phyloP scores from a whole-genome alignment of 2,113 vertebrate species.

The Sylvia atricapilla region DNA sequence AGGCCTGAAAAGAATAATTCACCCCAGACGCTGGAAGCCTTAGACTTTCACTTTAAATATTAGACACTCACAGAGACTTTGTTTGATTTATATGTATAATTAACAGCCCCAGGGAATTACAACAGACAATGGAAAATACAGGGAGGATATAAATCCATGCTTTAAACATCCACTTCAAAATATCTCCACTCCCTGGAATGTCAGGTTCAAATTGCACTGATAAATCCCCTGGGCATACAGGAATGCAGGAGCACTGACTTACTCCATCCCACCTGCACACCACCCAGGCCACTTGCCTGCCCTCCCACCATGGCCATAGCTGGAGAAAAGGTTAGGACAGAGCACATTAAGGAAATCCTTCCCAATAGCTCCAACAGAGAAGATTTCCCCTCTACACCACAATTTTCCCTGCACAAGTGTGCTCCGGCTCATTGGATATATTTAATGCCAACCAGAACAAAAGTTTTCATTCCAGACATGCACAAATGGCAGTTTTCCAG shows the following conservation, averaged over 20 bases:
- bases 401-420: not conserved
- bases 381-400: not conserved
- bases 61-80: constrained; percentile 27
- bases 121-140: constrained; percentile 43
- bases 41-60: constrained; percentile 61
- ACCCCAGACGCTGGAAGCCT: not conserved
- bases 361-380: not conserved
- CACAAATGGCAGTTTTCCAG: not conserved
- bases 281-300: not conserved
- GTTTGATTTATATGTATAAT: constrained; percentile 51
- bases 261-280: not conserved
- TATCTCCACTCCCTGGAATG: constrained; percentile 6
- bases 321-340: not conserved
- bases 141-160: constrained; percentile 25
- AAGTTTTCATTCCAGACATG: not conserved
- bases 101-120: constrained; percentile 32
- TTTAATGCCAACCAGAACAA: rapidly evolving
- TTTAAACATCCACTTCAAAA: constrained; percentile 37
- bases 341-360: not conserved
- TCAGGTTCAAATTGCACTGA: constrained; percentile 21
- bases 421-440: rapidly evolving
- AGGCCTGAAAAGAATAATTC: constrained; percentile 40
- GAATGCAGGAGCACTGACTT: not conserved
- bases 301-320: not conserved
- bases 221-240: not conserved